Evolutionary conservation across 1,140 invertebrate genomes (phyloP).

Genomic region (Ceratoteleas bidentatus): DNA sequence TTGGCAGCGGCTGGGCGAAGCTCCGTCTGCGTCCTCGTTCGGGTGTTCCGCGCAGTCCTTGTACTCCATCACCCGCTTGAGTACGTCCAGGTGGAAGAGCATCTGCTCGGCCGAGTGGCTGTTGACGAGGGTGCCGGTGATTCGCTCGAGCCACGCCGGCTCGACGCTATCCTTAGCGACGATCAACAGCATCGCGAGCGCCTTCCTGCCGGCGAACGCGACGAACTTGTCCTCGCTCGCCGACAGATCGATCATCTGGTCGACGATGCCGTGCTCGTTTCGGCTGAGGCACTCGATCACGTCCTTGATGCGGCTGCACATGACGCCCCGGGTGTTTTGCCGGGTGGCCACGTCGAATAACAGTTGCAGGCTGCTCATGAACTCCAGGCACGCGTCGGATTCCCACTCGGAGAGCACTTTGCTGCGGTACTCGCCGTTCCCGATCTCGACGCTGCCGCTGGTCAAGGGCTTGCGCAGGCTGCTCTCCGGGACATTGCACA

Average conservation of each 20-base stretch:
- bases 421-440: conserved; percentile 80
- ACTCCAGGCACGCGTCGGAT: conserved; percentile 86
- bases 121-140: conserved; percentile 78
- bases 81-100: conserved; percentile 90
- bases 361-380: conserved; percentile 90
- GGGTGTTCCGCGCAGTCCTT: conserved; percentile 92
- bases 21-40: conserved; percentile 84
- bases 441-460: conserved; percentile 82
- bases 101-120: conserved; percentile 82
- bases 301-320: conserved; percentile 89
- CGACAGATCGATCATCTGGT: conserved; percentile 90
- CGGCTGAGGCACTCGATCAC: conserved; percentile 89
- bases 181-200: conserved; percentile 90
- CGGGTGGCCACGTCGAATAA: conserved; percentile 92
- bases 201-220: conserved; percentile 89
- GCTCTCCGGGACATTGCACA: conserved; percentile 88
- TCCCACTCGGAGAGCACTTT: conserved; percentile 86
- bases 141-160: conserved; percentile 88
- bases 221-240: conserved; percentile 90
- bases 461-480: conserved; percentile 86
- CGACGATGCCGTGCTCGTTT: conserved; percentile 90
- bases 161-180: conserved; percentile 90
- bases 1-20: conserved; percentile 81
- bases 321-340: conserved; percentile 89
- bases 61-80: conserved; percentile 92